phyloP scores from a whole-genome alignment of 2,888 invertebrate genomes.

The Cephalotes varians region DNA sequence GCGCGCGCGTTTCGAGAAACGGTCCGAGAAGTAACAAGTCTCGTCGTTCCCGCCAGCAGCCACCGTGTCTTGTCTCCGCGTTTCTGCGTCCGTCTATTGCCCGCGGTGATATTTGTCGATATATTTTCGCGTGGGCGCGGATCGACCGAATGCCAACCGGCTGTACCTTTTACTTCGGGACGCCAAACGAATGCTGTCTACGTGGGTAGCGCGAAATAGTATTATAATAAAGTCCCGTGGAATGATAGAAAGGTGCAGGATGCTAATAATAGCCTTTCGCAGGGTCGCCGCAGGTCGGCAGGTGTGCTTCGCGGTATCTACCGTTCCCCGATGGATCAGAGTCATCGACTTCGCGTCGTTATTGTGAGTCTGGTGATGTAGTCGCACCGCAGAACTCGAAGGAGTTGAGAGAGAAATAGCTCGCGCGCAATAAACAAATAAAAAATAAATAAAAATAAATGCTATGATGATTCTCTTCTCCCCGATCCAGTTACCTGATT shows the following conservation, averaged over 20 bases:
- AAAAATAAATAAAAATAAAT: neutral
- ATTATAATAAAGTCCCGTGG: slow-evolving; percentile 73
- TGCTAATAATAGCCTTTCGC: slow-evolving; percentile 77
- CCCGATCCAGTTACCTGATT: slow-evolving; percentile 12
- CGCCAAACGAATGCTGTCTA: slow-evolving; percentile 59
- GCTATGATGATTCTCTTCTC: neutral
- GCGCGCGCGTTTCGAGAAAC: slow-evolving; percentile 58
- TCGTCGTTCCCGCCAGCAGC: slow-evolving; percentile 55
- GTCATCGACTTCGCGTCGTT: slow-evolving; percentile 7
- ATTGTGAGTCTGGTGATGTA: neutral
- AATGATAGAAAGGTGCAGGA: slow-evolving; percentile 79
- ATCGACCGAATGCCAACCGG: slow-evolving; percentile 65
- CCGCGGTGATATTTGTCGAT: slow-evolving; percentile 60
- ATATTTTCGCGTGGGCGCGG: slow-evolving; percentile 68
- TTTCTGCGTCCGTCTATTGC: slow-evolving; percentile 43
- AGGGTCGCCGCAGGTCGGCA: slow-evolving; percentile 65
- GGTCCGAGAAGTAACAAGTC: slow-evolving; percentile 58
- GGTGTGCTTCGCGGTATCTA: slow-evolving; percentile 63
- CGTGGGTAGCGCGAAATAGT: slow-evolving; percentile 69
- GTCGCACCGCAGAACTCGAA: neutral
- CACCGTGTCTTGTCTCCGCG: slow-evolving; percentile 28
- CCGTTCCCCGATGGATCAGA: slow-evolving; percentile 17
- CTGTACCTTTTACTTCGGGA: slow-evolving; percentile 60
- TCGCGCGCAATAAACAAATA: neutral
- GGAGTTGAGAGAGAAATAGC: neutral